Conservation (phyloP, 2,888 invertebrate species). For the Macaria liturata region DNA sequence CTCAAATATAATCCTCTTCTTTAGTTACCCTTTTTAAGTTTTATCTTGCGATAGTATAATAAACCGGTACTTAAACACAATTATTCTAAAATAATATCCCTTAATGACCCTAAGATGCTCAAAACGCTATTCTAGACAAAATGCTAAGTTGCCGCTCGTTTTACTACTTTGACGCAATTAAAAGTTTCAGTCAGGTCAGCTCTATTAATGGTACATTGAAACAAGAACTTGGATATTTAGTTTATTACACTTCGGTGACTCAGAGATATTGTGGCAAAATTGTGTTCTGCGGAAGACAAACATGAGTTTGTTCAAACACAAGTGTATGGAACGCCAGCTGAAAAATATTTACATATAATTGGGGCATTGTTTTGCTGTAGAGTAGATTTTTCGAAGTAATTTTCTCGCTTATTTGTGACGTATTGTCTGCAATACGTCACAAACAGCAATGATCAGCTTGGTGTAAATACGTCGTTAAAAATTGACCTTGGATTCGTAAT, state of each 20-base stretch:
- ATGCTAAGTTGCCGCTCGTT: constrained; percentile 26
- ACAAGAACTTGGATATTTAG: constrained; percentile 2
- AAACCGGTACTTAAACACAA: constrained; percentile 6
- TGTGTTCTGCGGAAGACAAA: constrained; percentile 1
- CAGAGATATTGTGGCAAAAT: not conserved
- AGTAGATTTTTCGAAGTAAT: constrained; percentile 24
- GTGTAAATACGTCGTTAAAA: constrained; percentile 9
- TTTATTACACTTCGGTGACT: constrained; percentile 2
- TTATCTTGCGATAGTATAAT: not conserved
- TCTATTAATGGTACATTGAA: constrained; percentile 18
- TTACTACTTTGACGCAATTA: constrained; percentile 40
- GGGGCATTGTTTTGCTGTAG: constrained; percentile 22
- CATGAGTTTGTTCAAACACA: constrained; percentile 29
- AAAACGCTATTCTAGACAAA: constrained; percentile 21
- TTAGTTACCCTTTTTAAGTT: too few relatives aligned
- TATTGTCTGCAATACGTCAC: constrained; percentile 9
- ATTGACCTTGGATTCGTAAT: constrained; percentile 26
- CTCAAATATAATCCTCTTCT: too few relatives aligned
- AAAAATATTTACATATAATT: constrained; percentile 28
- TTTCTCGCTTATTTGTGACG: constrained; percentile 22
- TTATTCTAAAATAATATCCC: constrained; percentile 9
- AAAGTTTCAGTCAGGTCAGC: constrained; percentile 37
- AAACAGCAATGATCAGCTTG: constrained; percentile 15
- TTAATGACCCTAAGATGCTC: constrained; percentile 4
- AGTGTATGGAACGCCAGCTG: constrained; percentile 26